These are phyloP conservation scores for Probosciger aterrimus DNA, from an alignment of 2,113 vertebrate genomes.

Conservation along the genomic window DNA sequence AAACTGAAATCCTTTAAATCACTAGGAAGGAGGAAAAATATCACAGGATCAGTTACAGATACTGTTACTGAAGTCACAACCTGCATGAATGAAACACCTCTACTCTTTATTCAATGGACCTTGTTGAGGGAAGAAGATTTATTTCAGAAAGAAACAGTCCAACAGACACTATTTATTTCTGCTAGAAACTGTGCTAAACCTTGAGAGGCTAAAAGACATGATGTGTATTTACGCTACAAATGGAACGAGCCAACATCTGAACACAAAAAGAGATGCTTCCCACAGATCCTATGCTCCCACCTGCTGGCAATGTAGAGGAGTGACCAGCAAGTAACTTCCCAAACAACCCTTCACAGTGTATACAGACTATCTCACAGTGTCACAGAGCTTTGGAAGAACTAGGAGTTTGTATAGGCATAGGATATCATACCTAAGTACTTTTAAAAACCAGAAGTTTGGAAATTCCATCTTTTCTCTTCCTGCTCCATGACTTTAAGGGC, in stretches of 20 bases:
- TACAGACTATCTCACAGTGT: accelerated
- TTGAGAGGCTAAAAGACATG: neutral
- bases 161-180: neutral
- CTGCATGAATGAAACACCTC: neutral
- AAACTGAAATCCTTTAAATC: neutral
- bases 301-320: neutral
- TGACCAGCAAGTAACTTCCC: neutral
- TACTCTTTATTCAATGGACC: neutral
- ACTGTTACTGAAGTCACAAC: neutral
- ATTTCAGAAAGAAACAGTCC: neutral
- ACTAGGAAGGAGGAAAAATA: neutral
- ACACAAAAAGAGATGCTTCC: neutral
- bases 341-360: accelerated
- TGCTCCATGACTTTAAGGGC: neutral
- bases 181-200: neutral
- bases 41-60: neutral
- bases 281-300: neutral
- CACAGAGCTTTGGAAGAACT: neutral
- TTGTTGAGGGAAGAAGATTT: neutral
- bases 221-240: neutral
- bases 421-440: neutral
- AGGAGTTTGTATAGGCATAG: neutral
- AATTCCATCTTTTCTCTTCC: neutral
- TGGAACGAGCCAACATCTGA: neutral
- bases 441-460: neutral